Evolutionary conservation across 2,888 invertebrate species (phyloP), one percentile per base, ranked within the genome.

Genomic region (Pterobdella sp.): DNA sequence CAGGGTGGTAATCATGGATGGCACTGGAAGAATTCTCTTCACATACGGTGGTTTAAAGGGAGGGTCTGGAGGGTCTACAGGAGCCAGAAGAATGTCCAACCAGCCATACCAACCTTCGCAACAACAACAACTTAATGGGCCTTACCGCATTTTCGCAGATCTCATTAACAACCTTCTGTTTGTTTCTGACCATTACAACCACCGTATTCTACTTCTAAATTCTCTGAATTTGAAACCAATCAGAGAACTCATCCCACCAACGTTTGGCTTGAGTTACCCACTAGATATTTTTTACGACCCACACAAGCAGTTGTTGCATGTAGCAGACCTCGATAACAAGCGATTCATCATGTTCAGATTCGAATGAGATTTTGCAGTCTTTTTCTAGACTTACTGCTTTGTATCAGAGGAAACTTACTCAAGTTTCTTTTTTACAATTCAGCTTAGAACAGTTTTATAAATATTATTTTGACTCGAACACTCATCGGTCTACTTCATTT

Each of bases 321-420:
- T 71, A 22, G 71, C 71, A n/a, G 71, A 71, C 60, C 71, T 71
- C 2, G 71, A 71, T 36, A 71, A 71, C 71, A 71, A 71, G 31
- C 60, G 71, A 10, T 71, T 71, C 37, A 52, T 71, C 0, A 71
- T 56, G 22, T 71, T 71, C 35, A 71, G n/a, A 4, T 71, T 71
- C 35, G 34, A 71, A 22, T 65, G 32, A 31, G 4, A 7, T 22
- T 42, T 42, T 42, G 49, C 49, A 42, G 49, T 7, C 49, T 14
- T 42, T 42, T 42, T 7, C 64, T 26, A 7, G 31, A 63, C 26
- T 63, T 26, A 7, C 31, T 10, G 26, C 10, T 26, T 29, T 26
- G 7, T 7, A 63, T 7, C 26, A 26, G 26, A n/a, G 64, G n/a
- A n/a, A n/a, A n/a, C n/a, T 18, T 10, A 49, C 22, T 49, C 22